Evolutionary conservation across 2,888 invertebrate genomes (phyloP).

Genomic region (Drosophila anomelani): DNA sequence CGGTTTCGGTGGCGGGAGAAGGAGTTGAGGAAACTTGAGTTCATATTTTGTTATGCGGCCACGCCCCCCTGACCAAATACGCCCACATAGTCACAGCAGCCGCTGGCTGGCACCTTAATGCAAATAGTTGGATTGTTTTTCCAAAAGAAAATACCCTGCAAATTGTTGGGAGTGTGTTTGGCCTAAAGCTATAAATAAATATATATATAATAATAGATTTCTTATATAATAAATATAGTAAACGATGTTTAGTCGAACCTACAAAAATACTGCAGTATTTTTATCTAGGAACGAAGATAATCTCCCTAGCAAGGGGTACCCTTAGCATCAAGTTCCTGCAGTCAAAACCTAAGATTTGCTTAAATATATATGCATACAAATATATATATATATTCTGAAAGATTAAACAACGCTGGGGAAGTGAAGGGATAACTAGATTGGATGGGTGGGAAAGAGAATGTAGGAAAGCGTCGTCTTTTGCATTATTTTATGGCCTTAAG

Average conservation of each 20-base stretch:
- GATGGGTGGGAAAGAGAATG: neutral
- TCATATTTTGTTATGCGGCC: constrained; percentile 29
- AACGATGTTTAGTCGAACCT: neutral
- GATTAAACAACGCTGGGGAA: neutral
- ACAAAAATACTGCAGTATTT: neutral
- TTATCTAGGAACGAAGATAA: neutral
- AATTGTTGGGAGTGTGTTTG: neutral
- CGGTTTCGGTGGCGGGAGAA: neutral
- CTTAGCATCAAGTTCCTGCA: neutral
- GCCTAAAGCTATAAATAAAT: neutral
- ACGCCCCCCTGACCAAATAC: constrained; percentile 15
- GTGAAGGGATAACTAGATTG: constrained; percentile 17
- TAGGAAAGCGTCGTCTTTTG: constrained; percentile 42
- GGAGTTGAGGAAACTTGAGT: constrained; percentile 3
- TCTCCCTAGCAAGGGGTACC: neutral
- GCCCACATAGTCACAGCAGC: constrained; percentile 26
- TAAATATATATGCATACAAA: constrained; percentile 1
- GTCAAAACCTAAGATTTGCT: constrained; percentile 4
- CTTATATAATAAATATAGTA: neutral
- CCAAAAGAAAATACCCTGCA: constrained; percentile 13
- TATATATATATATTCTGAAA: neutral
- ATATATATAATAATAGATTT: neutral
- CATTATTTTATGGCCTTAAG: constrained; percentile 75
- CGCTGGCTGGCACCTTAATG: constrained; percentile 33
- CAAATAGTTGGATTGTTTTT: constrained; percentile 37